These are phyloP conservation scores for Amblyopsis rosae DNA, from an alignment of 2,113 vertebrate species.

Conservation along the genomic window DNA sequence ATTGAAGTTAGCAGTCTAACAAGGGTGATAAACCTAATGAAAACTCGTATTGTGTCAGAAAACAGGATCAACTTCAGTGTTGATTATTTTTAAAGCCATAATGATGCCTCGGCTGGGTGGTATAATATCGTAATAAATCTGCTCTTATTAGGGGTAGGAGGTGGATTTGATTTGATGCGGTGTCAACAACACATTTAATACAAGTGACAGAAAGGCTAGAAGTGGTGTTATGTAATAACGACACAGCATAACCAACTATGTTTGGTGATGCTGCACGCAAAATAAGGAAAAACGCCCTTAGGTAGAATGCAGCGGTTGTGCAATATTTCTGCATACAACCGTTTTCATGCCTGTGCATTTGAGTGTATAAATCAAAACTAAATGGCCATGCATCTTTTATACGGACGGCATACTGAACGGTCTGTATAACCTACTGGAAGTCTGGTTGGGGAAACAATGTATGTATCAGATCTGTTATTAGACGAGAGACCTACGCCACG, in stretches of 20 bases:
- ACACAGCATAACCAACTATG: constrained; percentile 29
- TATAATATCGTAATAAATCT: constrained; percentile 3
- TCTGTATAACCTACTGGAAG: not conserved
- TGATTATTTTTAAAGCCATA: not conserved
- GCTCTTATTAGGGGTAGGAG: constrained; percentile 25
- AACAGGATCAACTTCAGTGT: constrained; percentile 3
- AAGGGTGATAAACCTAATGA: constrained; percentile 25
- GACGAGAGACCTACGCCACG: not conserved
- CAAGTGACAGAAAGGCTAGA: constrained; percentile 16
- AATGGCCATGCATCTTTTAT: constrained; percentile 42
- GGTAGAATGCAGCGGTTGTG: constrained; percentile 56
- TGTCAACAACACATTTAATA: constrained; percentile 45
- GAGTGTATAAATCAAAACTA: not conserved
- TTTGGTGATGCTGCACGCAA: constrained; percentile 61
- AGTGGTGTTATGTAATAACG: constrained; percentile 51
- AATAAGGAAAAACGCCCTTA: constrained; percentile 52
- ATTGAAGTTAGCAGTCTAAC: too few species aligned
- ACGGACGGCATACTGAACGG: constrained; percentile 1
- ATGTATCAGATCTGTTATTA: not conserved
- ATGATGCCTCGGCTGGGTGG: not conserved
- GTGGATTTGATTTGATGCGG: constrained; percentile 62
- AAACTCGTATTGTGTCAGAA: not conserved
- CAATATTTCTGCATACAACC: constrained; percentile 52
- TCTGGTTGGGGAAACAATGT: not conserved
- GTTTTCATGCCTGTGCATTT: constrained; percentile 21